Percentiles rank a stretch among this genome's conserved stretches.
These are phyloP conservation scores for Helicolenus hilgendorfi DNA, from an alignment of 2,797 vertebrate genomes.

Conservation along the genomic window DNA sequence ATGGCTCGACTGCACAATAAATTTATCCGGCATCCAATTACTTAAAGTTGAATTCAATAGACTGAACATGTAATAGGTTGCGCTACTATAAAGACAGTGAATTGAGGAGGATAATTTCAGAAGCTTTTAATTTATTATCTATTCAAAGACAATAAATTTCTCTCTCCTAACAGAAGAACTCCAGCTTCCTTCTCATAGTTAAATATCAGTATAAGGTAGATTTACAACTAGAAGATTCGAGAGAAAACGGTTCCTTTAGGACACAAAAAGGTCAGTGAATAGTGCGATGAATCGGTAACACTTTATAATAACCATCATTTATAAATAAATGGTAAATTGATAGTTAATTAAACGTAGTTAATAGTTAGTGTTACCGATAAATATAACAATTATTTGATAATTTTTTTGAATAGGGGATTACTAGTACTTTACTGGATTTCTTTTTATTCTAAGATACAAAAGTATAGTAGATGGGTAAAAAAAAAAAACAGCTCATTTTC, in stretches of 20 bases:
- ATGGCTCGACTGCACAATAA: conserved; percentile 12
- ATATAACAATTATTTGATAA: no score
- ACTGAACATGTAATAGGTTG: conserved; percentile 1
- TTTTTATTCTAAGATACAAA: neutral
- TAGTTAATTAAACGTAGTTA: no score
- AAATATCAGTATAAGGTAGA: neutral
- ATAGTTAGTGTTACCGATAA: no score
- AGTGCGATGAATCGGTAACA: neutral
- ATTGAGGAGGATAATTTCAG: neutral
- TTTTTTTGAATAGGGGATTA: neutral
- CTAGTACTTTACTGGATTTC: neutral
- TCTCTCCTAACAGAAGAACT: neutral
- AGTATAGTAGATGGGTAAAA: neutral
- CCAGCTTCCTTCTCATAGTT: neutral
- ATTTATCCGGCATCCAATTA: conserved; percentile 15
- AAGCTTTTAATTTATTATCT: conserved; percentile 10
- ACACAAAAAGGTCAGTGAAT: neutral
- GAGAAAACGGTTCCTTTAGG: neutral
- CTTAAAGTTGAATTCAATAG: conserved; percentile 15
- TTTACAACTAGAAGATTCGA: neutral
- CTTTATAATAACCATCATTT: no score
- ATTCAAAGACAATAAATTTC: neutral
- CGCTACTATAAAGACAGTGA: neutral
- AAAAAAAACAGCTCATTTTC: neutral
- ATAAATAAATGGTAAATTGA: no score